Conservation (phyloP, 2,888 invertebrate genomes). For the Eupithecia centaureata region DNA sequence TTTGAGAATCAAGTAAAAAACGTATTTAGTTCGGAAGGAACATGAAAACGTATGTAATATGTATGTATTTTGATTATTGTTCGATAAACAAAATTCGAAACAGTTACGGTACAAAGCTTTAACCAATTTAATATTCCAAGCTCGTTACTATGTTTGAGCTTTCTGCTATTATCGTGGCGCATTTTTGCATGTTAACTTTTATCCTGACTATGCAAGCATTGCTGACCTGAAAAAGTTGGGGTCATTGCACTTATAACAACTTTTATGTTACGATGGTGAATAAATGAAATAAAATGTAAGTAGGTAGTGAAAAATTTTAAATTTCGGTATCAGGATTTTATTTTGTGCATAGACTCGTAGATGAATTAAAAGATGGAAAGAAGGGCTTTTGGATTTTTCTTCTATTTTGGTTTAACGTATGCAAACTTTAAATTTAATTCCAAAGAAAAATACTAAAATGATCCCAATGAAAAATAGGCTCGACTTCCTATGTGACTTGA, state of each 20-base stretch:
- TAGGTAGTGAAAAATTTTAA: not conserved
- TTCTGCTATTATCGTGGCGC: conserved; percentile 9
- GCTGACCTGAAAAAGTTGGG: not conserved
- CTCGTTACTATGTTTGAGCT: conserved; percentile 13
- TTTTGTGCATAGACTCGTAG: not conserved
- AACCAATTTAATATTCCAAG: not conserved
- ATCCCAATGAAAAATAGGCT: too few species aligned
- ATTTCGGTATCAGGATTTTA: not conserved
- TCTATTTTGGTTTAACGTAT: too few species aligned
- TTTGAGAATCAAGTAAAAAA: not conserved
- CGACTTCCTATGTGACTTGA: too few species aligned
- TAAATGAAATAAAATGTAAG: not conserved
- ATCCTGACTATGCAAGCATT: not conserved
- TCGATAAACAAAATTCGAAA: not conserved
- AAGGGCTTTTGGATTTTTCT: too few species aligned
- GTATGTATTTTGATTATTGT: too few species aligned
- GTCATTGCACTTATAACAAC: conserved; percentile 3
- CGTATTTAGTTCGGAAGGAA: too few species aligned
- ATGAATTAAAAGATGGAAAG: not conserved
- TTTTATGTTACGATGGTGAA: not conserved
- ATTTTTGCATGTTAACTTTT: conserved; percentile 16
- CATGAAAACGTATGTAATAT: too few species aligned
- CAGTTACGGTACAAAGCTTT: not conserved
- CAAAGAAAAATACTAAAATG: too few species aligned
- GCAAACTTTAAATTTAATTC: too few species aligned